Conservation (phyloP, 2,888 invertebrate species). For the Lithosia quadra region DNA sequence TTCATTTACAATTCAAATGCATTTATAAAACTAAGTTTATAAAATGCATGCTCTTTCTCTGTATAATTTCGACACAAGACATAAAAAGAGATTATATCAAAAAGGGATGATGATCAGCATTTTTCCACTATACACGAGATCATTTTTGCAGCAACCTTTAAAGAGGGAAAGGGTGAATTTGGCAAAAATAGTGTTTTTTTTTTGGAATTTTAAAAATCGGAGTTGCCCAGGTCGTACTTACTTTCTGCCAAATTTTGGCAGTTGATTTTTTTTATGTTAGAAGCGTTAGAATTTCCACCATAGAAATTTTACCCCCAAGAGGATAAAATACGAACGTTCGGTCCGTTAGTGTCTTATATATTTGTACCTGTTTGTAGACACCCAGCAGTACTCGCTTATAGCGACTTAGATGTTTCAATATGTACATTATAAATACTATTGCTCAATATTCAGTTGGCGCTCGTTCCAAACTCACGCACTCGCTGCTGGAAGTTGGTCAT, state of each 20-base stretch:
- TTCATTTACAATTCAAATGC: too few species aligned
- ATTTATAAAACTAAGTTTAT: too few species aligned
- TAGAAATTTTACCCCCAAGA: background rate
- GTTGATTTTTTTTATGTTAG: too few species aligned
- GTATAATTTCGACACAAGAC: too few species aligned
- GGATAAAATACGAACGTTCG: background rate
- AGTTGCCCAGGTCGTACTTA: too few species aligned
- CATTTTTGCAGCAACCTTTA: too few species aligned
- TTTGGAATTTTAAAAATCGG: background rate
- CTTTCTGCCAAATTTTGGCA: too few species aligned
- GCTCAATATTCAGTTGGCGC: slow-evolving; percentile 73
- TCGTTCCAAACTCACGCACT: slow-evolving; percentile 70
- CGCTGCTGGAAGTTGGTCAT: slow-evolving; percentile 76
- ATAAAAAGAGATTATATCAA: too few species aligned
- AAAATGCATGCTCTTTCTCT: too few species aligned
- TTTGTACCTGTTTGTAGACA: background rate
- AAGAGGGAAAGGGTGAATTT: too few species aligned
- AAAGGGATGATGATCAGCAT: too few species aligned
- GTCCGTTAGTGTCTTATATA: background rate
- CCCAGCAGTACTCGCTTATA: slow-evolving; percentile 23
- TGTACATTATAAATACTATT: slow-evolving; percentile 62
- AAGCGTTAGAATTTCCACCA: background rate
- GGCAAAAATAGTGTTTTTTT: background rate
- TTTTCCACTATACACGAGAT: too few species aligned
- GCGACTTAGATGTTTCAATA: slow-evolving; percentile 39